Evolutionary conservation across 2,797 vertebrate genomes (phyloP).

Genomic region (Pseudochaenichthys georgianus): DNA sequence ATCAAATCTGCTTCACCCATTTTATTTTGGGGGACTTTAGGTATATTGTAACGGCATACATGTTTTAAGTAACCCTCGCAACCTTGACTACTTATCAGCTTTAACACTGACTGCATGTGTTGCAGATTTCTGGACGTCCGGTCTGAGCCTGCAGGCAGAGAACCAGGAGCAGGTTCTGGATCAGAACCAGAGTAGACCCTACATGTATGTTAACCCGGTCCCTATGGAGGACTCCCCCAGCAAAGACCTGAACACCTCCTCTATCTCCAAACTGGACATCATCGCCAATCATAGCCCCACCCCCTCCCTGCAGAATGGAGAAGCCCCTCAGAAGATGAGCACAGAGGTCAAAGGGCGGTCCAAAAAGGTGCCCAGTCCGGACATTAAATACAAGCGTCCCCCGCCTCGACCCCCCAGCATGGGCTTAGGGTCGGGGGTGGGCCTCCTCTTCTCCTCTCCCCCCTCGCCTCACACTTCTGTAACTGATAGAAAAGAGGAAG

Average conservation of each 20-base stretch:
- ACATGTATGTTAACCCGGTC: slow-evolving; percentile 92
- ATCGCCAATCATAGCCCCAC: slow-evolving; percentile 12
- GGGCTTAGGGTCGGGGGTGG: slow-evolving; percentile 49
- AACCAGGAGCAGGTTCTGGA: slow-evolving; percentile 26
- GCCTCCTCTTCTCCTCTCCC: slow-evolving; percentile 45
- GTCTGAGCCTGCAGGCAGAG: slow-evolving; percentile 79
- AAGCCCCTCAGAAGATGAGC: slow-evolving; percentile 31
- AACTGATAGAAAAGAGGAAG: slow-evolving; percentile 66
- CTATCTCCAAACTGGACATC: slow-evolving; percentile 25
- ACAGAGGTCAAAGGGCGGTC: slow-evolving; percentile 41
- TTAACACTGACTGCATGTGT: slow-evolving; percentile 5
- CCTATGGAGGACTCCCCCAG: slow-evolving; percentile 84
- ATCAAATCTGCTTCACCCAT: too few species aligned
- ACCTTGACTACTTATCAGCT: too few species aligned
- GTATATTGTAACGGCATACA: too few species aligned
- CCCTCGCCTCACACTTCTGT: slow-evolving; percentile 32
- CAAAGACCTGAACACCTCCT: slow-evolving; percentile 47
- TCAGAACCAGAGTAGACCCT: slow-evolving; percentile 71
- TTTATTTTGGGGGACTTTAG: too few species aligned
- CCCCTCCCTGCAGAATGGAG: slow-evolving; percentile 65
- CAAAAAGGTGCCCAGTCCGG: slow-evolving; percentile 20
- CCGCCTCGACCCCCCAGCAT: slow-evolving; percentile 83
- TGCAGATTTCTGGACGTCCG: slow-evolving; percentile 94
- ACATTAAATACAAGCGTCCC: slow-evolving; percentile 76
- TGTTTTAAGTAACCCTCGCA: too few species aligned